Evolutionary conservation across 2,797 vertebrate genomes (phyloP).

Genomic region (Galagoides demidoff): DNA sequence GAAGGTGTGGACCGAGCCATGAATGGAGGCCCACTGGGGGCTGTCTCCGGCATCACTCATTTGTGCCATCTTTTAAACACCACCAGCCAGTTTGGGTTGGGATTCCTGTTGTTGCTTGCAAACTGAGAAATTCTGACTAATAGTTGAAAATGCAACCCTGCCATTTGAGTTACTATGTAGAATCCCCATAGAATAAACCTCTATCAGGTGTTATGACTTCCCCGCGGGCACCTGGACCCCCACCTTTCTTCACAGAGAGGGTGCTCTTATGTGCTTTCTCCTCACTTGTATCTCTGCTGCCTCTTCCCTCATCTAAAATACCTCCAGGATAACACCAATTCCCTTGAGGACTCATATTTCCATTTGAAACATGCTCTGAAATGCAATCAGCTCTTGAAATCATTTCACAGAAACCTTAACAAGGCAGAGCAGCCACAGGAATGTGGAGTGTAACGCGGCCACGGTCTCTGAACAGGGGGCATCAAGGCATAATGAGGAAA

Average conservation of each 20-base stretch:
- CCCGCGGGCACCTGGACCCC: neutral
- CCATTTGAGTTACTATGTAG: neutral
- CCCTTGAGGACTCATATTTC: conserved; percentile 63
- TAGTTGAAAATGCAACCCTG: conserved; percentile 32
- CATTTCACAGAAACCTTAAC: conserved; percentile 76
- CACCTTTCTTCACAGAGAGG: neutral
- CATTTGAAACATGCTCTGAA: conserved; percentile 74
- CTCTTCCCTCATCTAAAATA: conserved; percentile 42
- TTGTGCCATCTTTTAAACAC: neutral
- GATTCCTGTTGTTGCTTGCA: conserved; percentile 29
- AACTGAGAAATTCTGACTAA: conserved; percentile 37
- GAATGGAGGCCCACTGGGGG: neutral
- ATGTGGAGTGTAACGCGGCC: conserved; percentile 58
- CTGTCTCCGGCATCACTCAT: neutral
- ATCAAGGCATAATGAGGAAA: conserved; percentile 67
- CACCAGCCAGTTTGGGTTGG: neutral
- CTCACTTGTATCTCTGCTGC: conserved; percentile 8
- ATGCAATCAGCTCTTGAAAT: conserved; percentile 74
- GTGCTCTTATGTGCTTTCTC: conserved; percentile 18
- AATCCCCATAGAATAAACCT: neutral
- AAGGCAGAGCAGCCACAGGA: conserved; percentile 71
- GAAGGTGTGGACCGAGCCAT: neutral
- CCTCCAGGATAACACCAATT: conserved; percentile 58
- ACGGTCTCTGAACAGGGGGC: conserved; percentile 40
- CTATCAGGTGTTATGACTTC: neutral